Evolutionary conservation across 2,797 vertebrate species (phyloP), one percentile per base, ranked within the genome.

Genomic region (Gobio occitaniae): DNA sequence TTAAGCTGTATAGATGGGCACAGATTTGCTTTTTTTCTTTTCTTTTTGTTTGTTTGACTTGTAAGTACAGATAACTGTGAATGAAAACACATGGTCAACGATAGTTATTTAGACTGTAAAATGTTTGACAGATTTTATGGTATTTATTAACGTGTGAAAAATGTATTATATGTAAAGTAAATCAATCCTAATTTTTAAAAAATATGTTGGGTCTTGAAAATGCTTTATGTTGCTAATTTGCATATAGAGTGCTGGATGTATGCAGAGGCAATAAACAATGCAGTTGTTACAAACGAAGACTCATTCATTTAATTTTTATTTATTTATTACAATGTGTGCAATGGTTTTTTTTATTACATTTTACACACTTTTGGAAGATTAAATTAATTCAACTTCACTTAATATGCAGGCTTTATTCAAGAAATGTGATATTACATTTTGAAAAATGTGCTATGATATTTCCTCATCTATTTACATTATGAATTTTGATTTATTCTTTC

Each of bases 91-190:
- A 56, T 91, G 91, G 93, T 91, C 89, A 92, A 90, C 82, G 88
- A 85, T 92, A 92, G 91, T 91, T 89, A 90, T 94, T 93, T 93
- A 94, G 93, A 77, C 89, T 89, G 91, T 92, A 93, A 91, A 91
- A 90, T 88, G 91, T 94, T 94, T 94, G 93, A 94, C 91, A 92
- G 93, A 95, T 95, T 95, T 93, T 93, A 94, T 95, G 92, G 94
- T 96, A 96, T 96, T 96, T 96, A 96, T 96, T 96, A 95, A 96
- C 93, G 92, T 95, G 94, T 95, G 94, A 86, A 89, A 88, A 94
- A 89, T 95, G 95, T 96, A 95, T 92, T 88, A 95, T 96, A 95
- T 96, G 95, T 95, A 96, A 94, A 96, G 91, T 94, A 95, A 93
- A 93, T 91, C 91, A 93, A 94, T 93, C 92, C 92, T 95, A 95